These are phyloP conservation scores for Anoncus sp. DNA, from an alignment of 2,888 invertebrate species.

Conservation along the genomic window DNA sequence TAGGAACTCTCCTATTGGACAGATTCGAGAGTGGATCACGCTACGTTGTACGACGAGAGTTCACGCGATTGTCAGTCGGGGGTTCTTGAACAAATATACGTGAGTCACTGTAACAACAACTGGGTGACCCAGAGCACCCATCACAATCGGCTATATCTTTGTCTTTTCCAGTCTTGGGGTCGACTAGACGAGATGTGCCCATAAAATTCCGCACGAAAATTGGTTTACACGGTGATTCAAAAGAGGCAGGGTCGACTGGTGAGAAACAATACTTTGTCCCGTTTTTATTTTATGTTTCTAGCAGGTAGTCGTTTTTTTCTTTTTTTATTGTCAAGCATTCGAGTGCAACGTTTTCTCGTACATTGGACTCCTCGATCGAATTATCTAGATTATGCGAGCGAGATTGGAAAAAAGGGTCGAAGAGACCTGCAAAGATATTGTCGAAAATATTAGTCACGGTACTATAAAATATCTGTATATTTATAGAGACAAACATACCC, in stretches of 20 bases:
- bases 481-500: too few relatives aligned
- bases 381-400: too few relatives aligned
- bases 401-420: too few relatives aligned
- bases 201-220: conserved; percentile 1
- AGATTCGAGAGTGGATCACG: conserved; percentile 55
- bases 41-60: conserved; percentile 53
- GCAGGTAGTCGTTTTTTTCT: too few relatives aligned
- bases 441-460: too few relatives aligned
- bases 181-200: conserved; percentile 6
- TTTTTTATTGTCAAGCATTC: too few relatives aligned
- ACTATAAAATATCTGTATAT: too few relatives aligned
- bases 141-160: conserved; percentile 55
- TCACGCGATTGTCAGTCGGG: conserved; percentile 63
- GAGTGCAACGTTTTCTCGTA: too few relatives aligned
- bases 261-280: not conserved
- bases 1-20: conserved; percentile 21
- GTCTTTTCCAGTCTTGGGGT: conserved; percentile 38
- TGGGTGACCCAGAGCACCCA: conserved; percentile 50
- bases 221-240: not conserved
- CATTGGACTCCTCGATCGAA: too few relatives aligned
- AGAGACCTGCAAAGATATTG: too few relatives aligned
- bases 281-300: not conserved
- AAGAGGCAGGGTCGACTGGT: not conserved
- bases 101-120: conserved; percentile 81
- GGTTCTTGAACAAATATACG: conserved; percentile 79